Conservation (phyloP, 2,113 vertebrate genomes). For the Etia nguti region DNA sequence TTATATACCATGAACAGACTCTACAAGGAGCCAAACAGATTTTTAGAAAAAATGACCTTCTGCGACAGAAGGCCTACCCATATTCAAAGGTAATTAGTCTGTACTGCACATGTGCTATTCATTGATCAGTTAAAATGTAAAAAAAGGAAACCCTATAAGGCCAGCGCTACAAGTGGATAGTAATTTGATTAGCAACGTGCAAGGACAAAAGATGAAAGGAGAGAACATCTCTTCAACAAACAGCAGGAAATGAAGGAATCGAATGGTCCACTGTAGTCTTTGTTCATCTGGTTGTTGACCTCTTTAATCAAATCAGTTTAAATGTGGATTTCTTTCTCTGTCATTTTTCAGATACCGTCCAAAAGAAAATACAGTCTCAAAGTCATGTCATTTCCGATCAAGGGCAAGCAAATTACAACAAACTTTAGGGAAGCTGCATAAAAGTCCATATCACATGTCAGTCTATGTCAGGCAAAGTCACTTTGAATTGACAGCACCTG, state of each 20-base stretch:
- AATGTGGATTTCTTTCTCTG: neutral
- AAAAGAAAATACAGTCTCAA: neutral
- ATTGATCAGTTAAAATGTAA: neutral
- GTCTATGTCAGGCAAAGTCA: neutral
- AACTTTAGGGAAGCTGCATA: neutral
- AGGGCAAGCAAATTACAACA: neutral
- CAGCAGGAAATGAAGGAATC: neutral
- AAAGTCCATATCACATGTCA: neutral
- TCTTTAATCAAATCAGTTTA: neutral
- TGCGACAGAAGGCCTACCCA: neutral
- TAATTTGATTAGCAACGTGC: neutral
- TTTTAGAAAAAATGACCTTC: neutral
- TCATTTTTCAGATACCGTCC: neutral
- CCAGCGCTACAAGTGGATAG: neutral
- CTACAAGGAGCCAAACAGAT: neutral
- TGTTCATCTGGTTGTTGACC: neutral
- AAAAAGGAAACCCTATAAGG: neutral
- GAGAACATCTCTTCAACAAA: neutral
- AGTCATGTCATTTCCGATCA: neutral
- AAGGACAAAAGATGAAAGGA: neutral
- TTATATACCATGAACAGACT: neutral
- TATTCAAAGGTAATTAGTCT: neutral
- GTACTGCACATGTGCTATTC: neutral
- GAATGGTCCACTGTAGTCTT: neutral
- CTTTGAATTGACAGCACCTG: neutral